phyloP scores from a whole-genome alignment of 2,888 invertebrate genomes.

The Ypsolopha scabrella region DNA sequence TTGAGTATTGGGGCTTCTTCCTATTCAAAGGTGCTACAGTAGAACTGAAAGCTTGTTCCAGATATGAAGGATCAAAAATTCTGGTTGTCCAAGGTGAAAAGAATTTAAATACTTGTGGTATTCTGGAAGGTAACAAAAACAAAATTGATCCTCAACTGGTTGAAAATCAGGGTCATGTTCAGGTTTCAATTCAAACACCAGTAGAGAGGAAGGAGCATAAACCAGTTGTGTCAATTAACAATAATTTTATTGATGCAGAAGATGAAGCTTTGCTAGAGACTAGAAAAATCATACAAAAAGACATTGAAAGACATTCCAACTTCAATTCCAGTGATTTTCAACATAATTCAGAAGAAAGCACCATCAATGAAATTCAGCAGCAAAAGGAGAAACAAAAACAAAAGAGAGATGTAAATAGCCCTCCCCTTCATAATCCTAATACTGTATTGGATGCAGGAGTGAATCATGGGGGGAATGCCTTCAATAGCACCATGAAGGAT shows the following conservation, averaged over 20 bases:
- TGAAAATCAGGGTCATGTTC: slow-evolving; percentile 69
- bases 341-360: not conserved
- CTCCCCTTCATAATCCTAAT: slow-evolving; percentile 52
- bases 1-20: slow-evolving; percentile 92
- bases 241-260: slow-evolving; percentile 18
- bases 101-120: slow-evolving; percentile 81
- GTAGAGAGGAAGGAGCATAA: slow-evolving; percentile 13
- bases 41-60: slow-evolving; percentile 82
- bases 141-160: slow-evolving; percentile 73
- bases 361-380: slow-evolving; percentile 8
- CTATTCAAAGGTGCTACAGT: slow-evolving; percentile 83
- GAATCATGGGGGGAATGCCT: slow-evolving; percentile 81
- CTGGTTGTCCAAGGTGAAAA: slow-evolving; percentile 85
- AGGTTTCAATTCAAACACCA: slow-evolving; percentile 53
- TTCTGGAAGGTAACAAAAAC: slow-evolving; percentile 77
- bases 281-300: slow-evolving; percentile 10
- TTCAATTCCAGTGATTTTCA: not conserved
- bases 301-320: slow-evolving; percentile 13
- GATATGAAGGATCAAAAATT: slow-evolving; percentile 82
- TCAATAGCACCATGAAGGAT: slow-evolving; percentile 60
- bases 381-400: slow-evolving; percentile 15
- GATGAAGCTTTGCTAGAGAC: slow-evolving; percentile 14
- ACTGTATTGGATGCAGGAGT: slow-evolving; percentile 78
- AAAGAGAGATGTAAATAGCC: slow-evolving; percentile 35
- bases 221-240: slow-evolving; percentile 8